A percentile compares a stretch with the other conserved stretches of the same genome.
phyloP scores from a whole-genome alignment of 2,888 invertebrate species.

The Orthonevra nobilis region DNA sequence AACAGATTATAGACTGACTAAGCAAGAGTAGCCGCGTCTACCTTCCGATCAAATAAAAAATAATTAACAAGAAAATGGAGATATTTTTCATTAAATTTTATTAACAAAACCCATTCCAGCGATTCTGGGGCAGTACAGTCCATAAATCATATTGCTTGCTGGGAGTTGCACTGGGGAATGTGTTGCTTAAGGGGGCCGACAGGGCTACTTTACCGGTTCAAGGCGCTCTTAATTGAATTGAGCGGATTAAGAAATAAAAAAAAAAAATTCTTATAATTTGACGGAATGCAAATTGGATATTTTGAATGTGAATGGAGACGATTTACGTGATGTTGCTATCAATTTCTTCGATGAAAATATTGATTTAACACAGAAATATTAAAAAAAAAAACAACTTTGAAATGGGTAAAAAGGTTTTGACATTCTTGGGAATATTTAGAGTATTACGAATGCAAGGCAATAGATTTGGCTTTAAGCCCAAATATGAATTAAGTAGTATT shows the following conservation, averaged over 20 bases:
- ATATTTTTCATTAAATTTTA: constrained; percentile 58
- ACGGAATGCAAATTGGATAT: constrained; percentile 27
- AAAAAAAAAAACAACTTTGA: no score
- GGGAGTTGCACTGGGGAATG: not conserved
- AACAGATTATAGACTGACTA: constrained; percentile 47
- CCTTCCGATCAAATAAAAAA: constrained; percentile 48
- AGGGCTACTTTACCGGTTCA: constrained; percentile 10
- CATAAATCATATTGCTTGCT: no score
- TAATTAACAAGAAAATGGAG: constrained; percentile 58
- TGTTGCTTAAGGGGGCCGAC: not conserved
- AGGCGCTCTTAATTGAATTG: constrained; percentile 30
- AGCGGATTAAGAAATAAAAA: constrained; percentile 21
- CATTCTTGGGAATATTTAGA: no score
- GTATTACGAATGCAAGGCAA: no score
- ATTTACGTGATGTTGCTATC: no score
- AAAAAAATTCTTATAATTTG: constrained; percentile 9
- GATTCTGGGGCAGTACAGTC: constrained; percentile 29
- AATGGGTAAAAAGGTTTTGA: no score
- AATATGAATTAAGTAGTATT: no score
- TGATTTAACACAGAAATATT: no score
- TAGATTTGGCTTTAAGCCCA: no score
- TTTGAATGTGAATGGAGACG: no score
- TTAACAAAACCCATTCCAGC: constrained; percentile 40
- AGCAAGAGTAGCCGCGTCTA: constrained; percentile 6
- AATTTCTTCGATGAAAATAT: no score